Evolutionary conservation across 2,888 invertebrate species (phyloP).

Genomic region (Philereme transversata): DNA sequence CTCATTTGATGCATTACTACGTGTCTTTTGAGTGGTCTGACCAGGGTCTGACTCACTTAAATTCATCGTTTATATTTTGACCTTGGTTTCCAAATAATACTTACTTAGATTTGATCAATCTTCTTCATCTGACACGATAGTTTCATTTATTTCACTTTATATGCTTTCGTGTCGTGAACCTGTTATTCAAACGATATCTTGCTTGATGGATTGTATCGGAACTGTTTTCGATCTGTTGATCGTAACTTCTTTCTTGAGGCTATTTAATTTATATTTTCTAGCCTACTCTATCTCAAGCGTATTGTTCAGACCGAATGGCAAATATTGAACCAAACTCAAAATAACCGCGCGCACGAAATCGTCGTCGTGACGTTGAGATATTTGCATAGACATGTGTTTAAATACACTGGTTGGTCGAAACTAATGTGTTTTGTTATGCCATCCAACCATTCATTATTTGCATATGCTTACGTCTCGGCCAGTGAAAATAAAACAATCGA

Average conservation of each 20-base stretch:
- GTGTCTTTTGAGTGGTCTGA: constrained; percentile 23
- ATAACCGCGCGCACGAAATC: too few species aligned
- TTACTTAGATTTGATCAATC: constrained; percentile 10
- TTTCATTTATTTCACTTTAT: neutral
- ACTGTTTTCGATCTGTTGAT: neutral
- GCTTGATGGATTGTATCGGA: neutral
- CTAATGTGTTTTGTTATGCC: constrained; percentile 40
- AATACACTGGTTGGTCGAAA: constrained; percentile 41
- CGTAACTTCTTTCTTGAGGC: too few species aligned
- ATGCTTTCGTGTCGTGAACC: neutral
- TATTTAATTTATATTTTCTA: too few species aligned
- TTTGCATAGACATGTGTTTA: neutral
- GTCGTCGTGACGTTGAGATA: neutral
- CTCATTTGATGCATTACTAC: constrained; percentile 25
- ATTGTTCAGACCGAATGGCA: too few species aligned
- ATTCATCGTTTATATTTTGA: constrained; percentile 17
- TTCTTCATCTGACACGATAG: neutral
- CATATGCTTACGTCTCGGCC: constrained; percentile 57
- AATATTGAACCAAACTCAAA: too few species aligned
- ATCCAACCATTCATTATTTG: constrained; percentile 45
- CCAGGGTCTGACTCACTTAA: constrained; percentile 33
- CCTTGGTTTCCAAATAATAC: constrained; percentile 5
- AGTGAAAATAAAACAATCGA: constrained; percentile 62
- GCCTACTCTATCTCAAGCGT: too few species aligned
- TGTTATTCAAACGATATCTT: neutral